These are phyloP conservation scores for Recurvirostra avosetta DNA, from an alignment of 2,113 vertebrate species.

Conservation along the genomic window DNA sequence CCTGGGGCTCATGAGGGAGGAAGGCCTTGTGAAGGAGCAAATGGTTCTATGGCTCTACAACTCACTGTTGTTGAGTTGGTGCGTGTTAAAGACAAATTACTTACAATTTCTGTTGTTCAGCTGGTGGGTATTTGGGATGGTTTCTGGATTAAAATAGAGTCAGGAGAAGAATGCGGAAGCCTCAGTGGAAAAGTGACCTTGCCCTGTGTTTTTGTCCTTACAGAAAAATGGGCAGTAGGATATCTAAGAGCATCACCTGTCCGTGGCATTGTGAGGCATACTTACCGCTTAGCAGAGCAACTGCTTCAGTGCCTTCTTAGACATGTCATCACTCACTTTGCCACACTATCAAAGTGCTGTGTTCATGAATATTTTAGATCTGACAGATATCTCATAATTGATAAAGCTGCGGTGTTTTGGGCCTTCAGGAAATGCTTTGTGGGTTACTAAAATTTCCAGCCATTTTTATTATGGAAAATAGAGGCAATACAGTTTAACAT, in stretches of 20 bases:
- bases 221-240: not conserved
- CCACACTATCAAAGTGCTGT: not conserved
- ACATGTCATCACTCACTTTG: fast-evolving
- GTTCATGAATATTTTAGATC: not conserved
- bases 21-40: not conserved
- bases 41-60: not conserved
- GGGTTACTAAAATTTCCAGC: not conserved
- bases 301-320: not conserved
- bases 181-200: not conserved
- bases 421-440: not conserved
- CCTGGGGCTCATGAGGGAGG: not conserved
- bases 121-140: not conserved
- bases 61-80: not conserved
- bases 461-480: not conserved
- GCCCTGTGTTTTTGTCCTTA: not conserved
- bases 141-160: not conserved
- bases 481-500: not conserved
- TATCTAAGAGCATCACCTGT: not conserved
- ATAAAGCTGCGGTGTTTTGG: not conserved
- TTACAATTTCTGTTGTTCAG: not conserved
- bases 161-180: not conserved
- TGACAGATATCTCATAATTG: not conserved
- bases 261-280: not conserved
- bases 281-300: not conserved
- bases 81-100: not conserved